A percentile compares a stretch with the other conserved stretches of the same genome.
These are phyloP conservation scores for Todus mexicanus DNA, from an alignment of 2,797 vertebrate species.

Conservation along the genomic window DNA sequence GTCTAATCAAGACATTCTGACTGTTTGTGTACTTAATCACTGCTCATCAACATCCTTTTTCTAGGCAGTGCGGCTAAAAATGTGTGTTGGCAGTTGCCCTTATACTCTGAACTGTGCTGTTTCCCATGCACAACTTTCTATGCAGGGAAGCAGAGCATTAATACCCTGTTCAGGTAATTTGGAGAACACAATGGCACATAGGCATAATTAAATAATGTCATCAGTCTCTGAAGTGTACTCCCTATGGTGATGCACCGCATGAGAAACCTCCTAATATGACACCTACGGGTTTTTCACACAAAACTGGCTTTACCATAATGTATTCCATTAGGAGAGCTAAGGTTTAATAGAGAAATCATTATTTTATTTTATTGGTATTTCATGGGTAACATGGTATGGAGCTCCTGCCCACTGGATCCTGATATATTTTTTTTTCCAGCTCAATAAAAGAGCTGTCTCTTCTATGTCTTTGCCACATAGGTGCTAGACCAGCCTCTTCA, in stretches of 20 bases:
- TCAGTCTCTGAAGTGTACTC: slow-evolving; percentile 61
- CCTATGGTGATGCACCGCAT: slow-evolving; percentile 34
- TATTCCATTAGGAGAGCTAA: slow-evolving; percentile 36
- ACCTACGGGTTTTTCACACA: slow-evolving; percentile 48
- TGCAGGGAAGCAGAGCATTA: slow-evolving; percentile 39
- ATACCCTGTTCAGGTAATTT: slow-evolving; percentile 48
- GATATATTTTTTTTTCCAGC: neutral
- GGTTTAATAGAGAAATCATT: slow-evolving; percentile 39
- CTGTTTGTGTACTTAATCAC: slow-evolving; percentile 29
- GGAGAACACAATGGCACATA: slow-evolving; percentile 23
- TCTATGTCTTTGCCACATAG: neutral
- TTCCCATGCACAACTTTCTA: slow-evolving; percentile 10
- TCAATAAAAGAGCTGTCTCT: neutral
- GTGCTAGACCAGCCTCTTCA: neutral
- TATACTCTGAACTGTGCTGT: slow-evolving; percentile 13
- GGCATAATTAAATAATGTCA: slow-evolving; percentile 73
- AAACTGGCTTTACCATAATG: slow-evolving; percentile 43
- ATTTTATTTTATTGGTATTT: slow-evolving; percentile 29
- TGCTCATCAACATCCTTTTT: slow-evolving; percentile 41
- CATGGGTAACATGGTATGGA: neutral
- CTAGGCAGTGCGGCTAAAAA: neutral
- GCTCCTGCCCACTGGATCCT: neutral
- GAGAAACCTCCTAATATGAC: slow-evolving; percentile 62
- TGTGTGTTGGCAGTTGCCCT: slow-evolving; percentile 37
- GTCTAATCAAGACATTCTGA: slow-evolving; percentile 14